Evolutionary conservation across 2,888 invertebrate genomes (phyloP).

Genomic region (Leptopilina syphax): DNA sequence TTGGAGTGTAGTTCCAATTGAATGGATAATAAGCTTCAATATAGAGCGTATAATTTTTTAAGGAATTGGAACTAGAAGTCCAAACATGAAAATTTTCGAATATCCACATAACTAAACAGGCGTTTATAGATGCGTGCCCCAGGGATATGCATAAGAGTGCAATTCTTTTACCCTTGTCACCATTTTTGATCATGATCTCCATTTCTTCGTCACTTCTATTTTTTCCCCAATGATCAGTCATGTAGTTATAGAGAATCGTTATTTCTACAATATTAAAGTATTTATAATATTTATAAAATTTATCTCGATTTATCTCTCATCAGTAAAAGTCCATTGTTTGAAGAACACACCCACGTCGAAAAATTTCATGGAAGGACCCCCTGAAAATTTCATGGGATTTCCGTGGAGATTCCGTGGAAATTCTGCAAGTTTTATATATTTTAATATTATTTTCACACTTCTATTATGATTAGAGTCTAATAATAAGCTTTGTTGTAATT

Average conservation of each 20-base stretch:
- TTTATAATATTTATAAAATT: too few species aligned
- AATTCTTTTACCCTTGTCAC: not conserved
- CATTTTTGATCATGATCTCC: not conserved
- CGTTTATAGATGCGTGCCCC: not conserved
- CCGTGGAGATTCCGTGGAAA: too few species aligned
- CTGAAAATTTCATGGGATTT: too few species aligned
- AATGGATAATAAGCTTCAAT: not conserved
- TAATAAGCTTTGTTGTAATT: too few species aligned
- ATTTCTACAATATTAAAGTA: not conserved
- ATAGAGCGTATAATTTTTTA: not conserved
- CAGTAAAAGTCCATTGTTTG: too few species aligned
- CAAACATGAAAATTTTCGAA: not conserved
- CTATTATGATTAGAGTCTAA: too few species aligned
- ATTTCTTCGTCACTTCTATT: not conserved
- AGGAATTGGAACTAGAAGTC: not conserved
- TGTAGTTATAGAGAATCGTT: not conserved
- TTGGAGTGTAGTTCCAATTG: not conserved
- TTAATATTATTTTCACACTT: too few species aligned
- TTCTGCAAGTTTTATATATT: too few species aligned
- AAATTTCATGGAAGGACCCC: too few species aligned
- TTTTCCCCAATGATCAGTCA: not conserved
- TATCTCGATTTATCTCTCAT: too few species aligned
- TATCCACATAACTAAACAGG: not conserved
- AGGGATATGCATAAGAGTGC: conserved; percentile 42
- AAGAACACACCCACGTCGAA: too few species aligned